Evolutionary conservation across 2,113 vertebrate genomes (phyloP).

Genomic region (Martes martes): DNA sequence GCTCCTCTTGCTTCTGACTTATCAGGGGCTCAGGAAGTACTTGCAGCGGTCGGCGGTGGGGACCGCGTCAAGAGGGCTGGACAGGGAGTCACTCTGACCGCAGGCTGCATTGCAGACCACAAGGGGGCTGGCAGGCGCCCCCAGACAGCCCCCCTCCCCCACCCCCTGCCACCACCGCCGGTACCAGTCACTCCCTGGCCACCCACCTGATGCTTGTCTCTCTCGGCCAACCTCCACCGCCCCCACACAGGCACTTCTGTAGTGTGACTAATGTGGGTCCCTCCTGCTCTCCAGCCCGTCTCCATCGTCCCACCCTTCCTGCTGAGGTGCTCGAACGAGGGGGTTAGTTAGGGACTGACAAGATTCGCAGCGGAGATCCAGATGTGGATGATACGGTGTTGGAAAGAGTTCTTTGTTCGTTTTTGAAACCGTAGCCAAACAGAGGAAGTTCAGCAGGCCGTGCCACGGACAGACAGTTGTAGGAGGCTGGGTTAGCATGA

Average conservation of each 20-base stretch:
- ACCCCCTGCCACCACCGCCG: fast-evolving
- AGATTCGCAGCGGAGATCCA: neutral
- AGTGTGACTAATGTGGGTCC: neutral
- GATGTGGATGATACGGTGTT: neutral
- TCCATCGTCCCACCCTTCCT: neutral
- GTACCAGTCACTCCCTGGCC: neutral
- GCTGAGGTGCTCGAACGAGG: neutral
- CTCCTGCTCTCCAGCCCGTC: neutral
- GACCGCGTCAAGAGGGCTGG: neutral
- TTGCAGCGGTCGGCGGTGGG: neutral
- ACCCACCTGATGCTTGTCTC: neutral
- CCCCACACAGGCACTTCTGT: neutral
- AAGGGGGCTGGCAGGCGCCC: neutral
- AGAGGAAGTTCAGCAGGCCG: neutral
- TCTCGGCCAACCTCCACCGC: neutral
- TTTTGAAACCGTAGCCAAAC: neutral
- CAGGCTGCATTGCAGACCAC: neutral
- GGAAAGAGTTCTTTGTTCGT: neutral
- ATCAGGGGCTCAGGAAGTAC: neutral
- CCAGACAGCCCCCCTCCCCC: neutral
- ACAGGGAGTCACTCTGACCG: neutral
- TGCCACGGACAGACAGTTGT: fast-evolving
- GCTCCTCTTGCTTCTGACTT: neutral
- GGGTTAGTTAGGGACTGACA: neutral
- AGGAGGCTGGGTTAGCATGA: neutral